A percentile compares a stretch with the other conserved stretches of the same genome.
These are phyloP conservation scores for Hippocampus kuda DNA, from an alignment of 2,797 vertebrate species.

Conservation along the genomic window DNA sequence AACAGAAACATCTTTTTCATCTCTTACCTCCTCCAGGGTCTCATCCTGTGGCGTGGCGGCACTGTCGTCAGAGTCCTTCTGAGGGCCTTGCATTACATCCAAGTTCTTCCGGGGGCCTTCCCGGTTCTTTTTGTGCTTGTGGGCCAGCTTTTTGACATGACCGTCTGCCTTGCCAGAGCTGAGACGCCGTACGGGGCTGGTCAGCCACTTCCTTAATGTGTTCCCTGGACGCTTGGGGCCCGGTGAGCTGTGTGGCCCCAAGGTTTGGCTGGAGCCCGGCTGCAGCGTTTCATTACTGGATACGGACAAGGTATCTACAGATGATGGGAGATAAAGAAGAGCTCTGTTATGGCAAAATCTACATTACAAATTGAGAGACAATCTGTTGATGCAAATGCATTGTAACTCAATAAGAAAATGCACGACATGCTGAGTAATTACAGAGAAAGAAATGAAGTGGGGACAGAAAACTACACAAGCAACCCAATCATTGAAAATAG, in stretches of 20 bases:
- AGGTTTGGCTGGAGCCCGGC: conserved; percentile 78
- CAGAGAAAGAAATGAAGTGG: background rate
- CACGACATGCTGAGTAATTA: background rate
- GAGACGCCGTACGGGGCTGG: conserved; percentile 88
- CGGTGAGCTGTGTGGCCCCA: conserved; percentile 75
- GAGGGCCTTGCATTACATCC: conserved; percentile 70
- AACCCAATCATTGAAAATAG: too few relatives aligned
- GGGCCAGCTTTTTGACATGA: conserved; percentile 90
- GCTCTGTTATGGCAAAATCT: background rate
- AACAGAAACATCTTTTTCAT: background rate
- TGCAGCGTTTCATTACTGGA: conserved; percentile 91
- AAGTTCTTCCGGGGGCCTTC: conserved; percentile 82
- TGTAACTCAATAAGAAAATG: background rate
- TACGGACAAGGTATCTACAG: conserved; percentile 82
- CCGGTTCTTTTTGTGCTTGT: conserved; percentile 94
- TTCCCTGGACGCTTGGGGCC: conserved; percentile 92
- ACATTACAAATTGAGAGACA: background rate
- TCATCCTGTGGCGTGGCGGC: conserved; percentile 91
- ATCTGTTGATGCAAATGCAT: background rate
- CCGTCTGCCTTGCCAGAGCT: conserved; percentile 94
- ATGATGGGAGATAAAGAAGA: background rate
- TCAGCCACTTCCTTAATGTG: conserved; percentile 94
- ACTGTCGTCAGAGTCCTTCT: conserved; percentile 89
- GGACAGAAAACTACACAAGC: too few relatives aligned
- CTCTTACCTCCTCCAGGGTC: conserved; percentile 82